Conservation (phyloP, 2,113 vertebrate species). For the Apteryx mantelli region DNA sequence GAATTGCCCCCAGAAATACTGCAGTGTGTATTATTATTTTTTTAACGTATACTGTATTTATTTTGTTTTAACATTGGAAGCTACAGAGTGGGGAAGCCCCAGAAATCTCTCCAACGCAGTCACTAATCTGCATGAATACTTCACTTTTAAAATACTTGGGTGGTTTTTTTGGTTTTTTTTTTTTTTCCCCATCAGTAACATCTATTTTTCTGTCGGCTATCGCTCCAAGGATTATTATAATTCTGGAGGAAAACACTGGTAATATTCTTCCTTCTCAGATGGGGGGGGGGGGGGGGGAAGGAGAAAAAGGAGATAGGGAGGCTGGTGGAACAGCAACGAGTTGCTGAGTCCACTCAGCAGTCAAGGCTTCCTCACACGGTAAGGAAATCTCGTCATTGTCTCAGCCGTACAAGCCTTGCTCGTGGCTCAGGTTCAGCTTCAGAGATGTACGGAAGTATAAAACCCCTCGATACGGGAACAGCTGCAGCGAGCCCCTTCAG, state of each 20-base stretch:
- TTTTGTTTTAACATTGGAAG: slow-evolving; percentile 71
- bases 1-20: slow-evolving; percentile 72
- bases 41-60: slow-evolving; percentile 65
- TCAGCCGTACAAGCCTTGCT: slow-evolving; percentile 49
- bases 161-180: neutral
- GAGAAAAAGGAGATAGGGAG: neutral
- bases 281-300: neutral
- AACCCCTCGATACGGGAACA: neutral
- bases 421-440: slow-evolving; percentile 64
- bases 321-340: slow-evolving; percentile 47
- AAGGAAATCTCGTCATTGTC: slow-evolving; percentile 41
- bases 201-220: slow-evolving; percentile 54
- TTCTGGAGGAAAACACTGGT: slow-evolving; percentile 51
- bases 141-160: slow-evolving; percentile 58
- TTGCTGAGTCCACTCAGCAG: neutral
- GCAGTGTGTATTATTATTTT: slow-evolving; percentile 69
- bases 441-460: slow-evolving; percentile 28
- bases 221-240: slow-evolving; percentile 37
- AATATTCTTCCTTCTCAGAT: slow-evolving; percentile 47
- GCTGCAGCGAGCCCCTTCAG: neutral
- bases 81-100: slow-evolving; percentile 71
- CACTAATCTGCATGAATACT: slow-evolving; percentile 66
- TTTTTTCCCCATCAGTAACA: slow-evolving; percentile 62
- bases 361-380: neutral
- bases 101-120: slow-evolving; percentile 57